Conservation (phyloP, 1,140 invertebrate species). For the Drosophila seguyi region DNA sequence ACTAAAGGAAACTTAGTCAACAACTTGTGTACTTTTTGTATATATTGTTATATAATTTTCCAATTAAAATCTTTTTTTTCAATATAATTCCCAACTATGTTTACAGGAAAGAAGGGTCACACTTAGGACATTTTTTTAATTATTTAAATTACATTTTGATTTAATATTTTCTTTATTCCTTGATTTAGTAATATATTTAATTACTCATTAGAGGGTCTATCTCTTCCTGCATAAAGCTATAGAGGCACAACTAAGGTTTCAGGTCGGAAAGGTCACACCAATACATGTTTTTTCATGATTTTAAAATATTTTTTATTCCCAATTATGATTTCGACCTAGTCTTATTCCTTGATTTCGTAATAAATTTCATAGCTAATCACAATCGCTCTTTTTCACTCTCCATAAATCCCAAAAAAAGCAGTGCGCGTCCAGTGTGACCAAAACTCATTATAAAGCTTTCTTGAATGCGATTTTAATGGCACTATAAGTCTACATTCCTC, state of each 20-base stretch:
- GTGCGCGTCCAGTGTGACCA: slow-evolving; percentile 1
- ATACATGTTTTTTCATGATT: too few relatives aligned
- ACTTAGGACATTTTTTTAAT: not conserved
- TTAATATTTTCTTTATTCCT: too few relatives aligned
- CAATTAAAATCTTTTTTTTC: not conserved
- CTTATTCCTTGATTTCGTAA: not conserved
- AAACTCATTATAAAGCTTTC: slow-evolving; percentile 15
- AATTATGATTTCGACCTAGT: too few relatives aligned
- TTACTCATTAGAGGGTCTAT: too few relatives aligned
- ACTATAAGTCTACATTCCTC: slow-evolving; percentile 27
- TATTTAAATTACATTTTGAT: too few relatives aligned
- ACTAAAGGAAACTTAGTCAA: not conserved
- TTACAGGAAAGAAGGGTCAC: too few relatives aligned
- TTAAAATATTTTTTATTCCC: not conserved
- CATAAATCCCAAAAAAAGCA: not conserved
- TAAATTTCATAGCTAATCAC: too few relatives aligned
- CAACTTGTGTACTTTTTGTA: not conserved
- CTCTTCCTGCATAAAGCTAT: too few relatives aligned
- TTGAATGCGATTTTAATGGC: slow-evolving; percentile 37
- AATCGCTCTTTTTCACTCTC: too few relatives aligned
- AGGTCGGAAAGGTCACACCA: not conserved
- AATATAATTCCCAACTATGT: too few relatives aligned
- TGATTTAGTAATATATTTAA: too few relatives aligned
- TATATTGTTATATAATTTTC: not conserved
- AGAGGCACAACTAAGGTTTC: not conserved